Percentiles rank a stretch among this genome's conserved stretches.
These are phyloP conservation scores for Tenthredo scrophulariae DNA, from an alignment of 2,888 invertebrate genomes.

Conservation along the genomic window DNA sequence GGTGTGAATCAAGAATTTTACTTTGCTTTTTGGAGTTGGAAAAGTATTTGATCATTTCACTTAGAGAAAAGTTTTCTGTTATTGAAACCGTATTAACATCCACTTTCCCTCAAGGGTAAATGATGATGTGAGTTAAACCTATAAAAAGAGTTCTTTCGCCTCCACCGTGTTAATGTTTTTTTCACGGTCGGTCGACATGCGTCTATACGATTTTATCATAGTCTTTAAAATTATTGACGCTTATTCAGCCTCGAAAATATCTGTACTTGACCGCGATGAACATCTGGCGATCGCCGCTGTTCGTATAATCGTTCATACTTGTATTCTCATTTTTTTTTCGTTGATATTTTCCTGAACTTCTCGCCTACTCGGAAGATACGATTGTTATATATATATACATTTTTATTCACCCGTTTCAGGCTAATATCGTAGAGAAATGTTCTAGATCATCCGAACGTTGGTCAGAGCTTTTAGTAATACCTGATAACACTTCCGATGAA, in stretches of 20 bases:
- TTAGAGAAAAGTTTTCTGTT: neutral
- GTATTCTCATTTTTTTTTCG: neutral
- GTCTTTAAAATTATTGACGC: neutral
- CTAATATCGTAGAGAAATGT: neutral
- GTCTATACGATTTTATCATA: neutral
- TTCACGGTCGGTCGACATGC: neutral
- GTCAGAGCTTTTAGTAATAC: neutral
- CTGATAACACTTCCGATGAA: neutral
- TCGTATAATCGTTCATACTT: neutral
- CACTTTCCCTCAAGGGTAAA: neutral
- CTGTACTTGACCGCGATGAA: too few relatives aligned
- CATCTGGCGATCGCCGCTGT: neutral
- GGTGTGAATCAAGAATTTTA: neutral
- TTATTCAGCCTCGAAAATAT: neutral
- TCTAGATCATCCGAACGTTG: neutral
- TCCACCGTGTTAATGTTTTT: neutral
- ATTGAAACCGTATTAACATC: neutral
- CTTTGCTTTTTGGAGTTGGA: neutral
- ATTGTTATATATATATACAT: neutral
- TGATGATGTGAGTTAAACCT: neutral
- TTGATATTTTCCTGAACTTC: neutral
- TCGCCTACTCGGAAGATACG: neutral
- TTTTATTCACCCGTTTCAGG: neutral
- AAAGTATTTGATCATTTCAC: neutral
- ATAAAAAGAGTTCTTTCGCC: neutral